Evolutionary conservation across 2,888 invertebrate species (phyloP).

Genomic region (Meganola albula): DNA sequence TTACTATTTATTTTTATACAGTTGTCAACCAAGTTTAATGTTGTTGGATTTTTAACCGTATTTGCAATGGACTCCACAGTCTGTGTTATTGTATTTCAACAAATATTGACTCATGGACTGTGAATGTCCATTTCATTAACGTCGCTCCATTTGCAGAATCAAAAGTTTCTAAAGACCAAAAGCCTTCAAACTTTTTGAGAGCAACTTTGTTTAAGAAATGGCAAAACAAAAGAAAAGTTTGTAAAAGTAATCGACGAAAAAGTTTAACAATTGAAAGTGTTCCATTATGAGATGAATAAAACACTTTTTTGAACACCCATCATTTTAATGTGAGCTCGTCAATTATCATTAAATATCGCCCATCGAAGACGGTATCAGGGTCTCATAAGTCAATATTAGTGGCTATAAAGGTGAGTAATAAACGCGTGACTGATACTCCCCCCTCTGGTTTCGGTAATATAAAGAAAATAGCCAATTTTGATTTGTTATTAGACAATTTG

Average conservation of each 20-base stretch:
- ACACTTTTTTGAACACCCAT: slow-evolving; percentile 58
- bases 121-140: slow-evolving; percentile 21
- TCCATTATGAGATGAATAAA: slow-evolving; percentile 42
- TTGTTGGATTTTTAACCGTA: slow-evolving; percentile 27
- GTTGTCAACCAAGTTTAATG: too few relatives aligned
- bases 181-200: slow-evolving; percentile 18
- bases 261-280: slow-evolving; percentile 22
- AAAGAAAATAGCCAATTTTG: slow-evolving; percentile 42
- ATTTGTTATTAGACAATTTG: slow-evolving; percentile 23
- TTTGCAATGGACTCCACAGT: slow-evolving; percentile 35
- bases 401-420: slow-evolving; percentile 72
- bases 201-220: slow-evolving; percentile 16
- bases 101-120: slow-evolving; percentile 12
- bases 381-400: slow-evolving; percentile 69
- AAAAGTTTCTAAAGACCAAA: slow-evolving; percentile 20
- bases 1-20: too few relatives aligned
- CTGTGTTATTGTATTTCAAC: slow-evolving; percentile 27
- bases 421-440: slow-evolving; percentile 45
- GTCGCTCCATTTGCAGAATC: slow-evolving; percentile 23
- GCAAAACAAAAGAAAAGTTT: slow-evolving; percentile 31
- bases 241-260: slow-evolving; percentile 39
- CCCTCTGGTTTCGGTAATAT: slow-evolving; percentile 43
- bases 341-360: slow-evolving; percentile 59
- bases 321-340: slow-evolving; percentile 62
- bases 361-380: slow-evolving; percentile 45